phyloP scores from a whole-genome alignment of 2,888 invertebrate species.

The Meganola albula region DNA sequence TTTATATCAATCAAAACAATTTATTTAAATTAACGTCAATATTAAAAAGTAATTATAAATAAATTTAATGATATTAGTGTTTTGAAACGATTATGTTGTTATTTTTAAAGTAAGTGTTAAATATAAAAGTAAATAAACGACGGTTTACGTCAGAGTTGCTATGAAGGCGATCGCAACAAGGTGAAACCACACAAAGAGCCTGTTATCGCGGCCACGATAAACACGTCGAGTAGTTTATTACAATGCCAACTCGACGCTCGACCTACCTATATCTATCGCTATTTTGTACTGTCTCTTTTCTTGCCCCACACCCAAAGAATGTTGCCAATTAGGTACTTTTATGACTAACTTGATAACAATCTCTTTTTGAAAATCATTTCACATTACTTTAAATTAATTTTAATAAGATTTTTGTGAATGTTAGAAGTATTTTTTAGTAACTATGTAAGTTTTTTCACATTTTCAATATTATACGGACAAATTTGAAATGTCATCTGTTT shows the following conservation, averaged over 20 bases:
- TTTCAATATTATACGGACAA: slow-evolving; percentile 34
- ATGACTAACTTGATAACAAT: too few relatives aligned
- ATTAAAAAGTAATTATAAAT: too few relatives aligned
- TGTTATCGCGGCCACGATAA: slow-evolving; percentile 65
- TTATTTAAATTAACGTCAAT: too few relatives aligned
- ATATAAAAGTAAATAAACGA: slow-evolving; percentile 30
- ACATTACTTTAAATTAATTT: not conserved
- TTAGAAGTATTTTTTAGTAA: slow-evolving; percentile 10
- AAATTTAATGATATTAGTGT: too few relatives aligned
- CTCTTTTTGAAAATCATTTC: too few relatives aligned
- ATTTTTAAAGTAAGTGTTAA: too few relatives aligned
- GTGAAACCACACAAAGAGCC: slow-evolving; percentile 62
- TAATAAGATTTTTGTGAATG: not conserved
- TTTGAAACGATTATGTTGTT: too few relatives aligned
- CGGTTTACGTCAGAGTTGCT: slow-evolving; percentile 31
- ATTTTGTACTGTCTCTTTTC: slow-evolving; percentile 63
- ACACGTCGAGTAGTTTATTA: slow-evolving; percentile 58
- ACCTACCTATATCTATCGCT: slow-evolving; percentile 73
- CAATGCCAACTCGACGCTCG: slow-evolving; percentile 69
- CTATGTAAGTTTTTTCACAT: slow-evolving; percentile 20
- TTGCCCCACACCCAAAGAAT: slow-evolving; percentile 64
- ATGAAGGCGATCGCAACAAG: slow-evolving; percentile 49
- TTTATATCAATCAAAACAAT: too few relatives aligned
- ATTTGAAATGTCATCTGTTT: slow-evolving; percentile 18
- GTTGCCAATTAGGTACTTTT: slow-evolving; percentile 42